Conservation (phyloP, 1,140 invertebrate genomes). For the Holcopasites calliopsidis region DNA sequence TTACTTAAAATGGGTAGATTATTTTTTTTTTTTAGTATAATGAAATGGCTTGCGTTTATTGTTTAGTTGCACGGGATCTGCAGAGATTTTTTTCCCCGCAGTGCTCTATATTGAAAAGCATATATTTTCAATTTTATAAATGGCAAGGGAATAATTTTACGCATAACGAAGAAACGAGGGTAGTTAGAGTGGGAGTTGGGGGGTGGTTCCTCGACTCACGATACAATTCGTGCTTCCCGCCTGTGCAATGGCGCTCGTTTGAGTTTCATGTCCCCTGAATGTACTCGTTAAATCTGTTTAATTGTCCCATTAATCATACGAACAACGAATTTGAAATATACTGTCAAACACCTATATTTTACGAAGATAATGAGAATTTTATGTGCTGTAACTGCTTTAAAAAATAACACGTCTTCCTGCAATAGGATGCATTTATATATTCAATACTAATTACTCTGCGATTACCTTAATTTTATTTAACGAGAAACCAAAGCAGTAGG, state of each 20-base stretch:
- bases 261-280: slow-evolving; percentile 19
- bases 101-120: too few relatives aligned
- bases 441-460: too few relatives aligned
- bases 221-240: slow-evolving; percentile 45
- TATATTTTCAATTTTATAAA: neutral
- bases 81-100: too few relatives aligned
- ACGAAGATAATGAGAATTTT: neutral
- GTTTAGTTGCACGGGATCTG: too few relatives aligned
- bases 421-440: too few relatives aligned
- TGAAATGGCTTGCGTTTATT: too few relatives aligned
- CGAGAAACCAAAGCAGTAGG: too few relatives aligned
- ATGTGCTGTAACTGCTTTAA: too few relatives aligned
- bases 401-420: too few relatives aligned
- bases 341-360: neutral
- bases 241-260: slow-evolving; percentile 52
- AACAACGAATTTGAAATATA: neutral
- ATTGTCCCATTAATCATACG: neutral
- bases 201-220: slow-evolving; percentile 46
- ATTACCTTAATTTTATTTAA: too few relatives aligned
- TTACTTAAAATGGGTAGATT: too few relatives aligned
- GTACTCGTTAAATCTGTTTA: slow-evolving; percentile 19
- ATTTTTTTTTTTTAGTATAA: too few relatives aligned
- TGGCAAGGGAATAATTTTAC: neutral
- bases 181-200: slow-evolving; percentile 52
- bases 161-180: slow-evolving; percentile 17